Evolutionary conservation across 2,113 vertebrate species (phyloP).

Genomic region (Phyllostomus hastatus): DNA sequence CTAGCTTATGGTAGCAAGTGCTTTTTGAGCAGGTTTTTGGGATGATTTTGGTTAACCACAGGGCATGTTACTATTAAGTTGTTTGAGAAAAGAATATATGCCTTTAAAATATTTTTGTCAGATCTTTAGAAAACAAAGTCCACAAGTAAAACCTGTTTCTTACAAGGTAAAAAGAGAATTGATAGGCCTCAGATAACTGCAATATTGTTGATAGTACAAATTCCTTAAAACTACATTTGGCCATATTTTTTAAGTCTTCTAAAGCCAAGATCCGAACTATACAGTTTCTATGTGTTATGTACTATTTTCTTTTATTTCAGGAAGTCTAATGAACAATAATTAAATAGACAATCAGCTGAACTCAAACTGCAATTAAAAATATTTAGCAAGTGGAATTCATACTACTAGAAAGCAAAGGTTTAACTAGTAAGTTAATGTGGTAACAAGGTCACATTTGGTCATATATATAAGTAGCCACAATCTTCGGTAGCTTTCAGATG

Average conservation of each 20-base stretch:
- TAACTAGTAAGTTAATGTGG: not conserved
- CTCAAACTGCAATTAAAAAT: not conserved
- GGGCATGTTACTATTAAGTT: slow-evolving; percentile 46
- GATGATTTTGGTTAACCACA: slow-evolving; percentile 31
- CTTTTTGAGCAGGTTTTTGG: slow-evolving; percentile 62
- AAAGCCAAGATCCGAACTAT: not conserved
- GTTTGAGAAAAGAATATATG: slow-evolving; percentile 35
- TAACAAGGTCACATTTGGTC: not conserved
- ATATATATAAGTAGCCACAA: not conserved
- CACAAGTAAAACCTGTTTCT: not conserved
- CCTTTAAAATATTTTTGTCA: slow-evolving; percentile 60
- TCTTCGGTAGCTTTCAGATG: not conserved
- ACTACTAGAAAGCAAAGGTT: not conserved
- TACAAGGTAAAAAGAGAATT: not conserved
- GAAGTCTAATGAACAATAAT: not conserved
- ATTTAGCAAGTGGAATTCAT: not conserved
- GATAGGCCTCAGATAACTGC: not conserved
- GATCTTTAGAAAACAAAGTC: slow-evolving; percentile 55
- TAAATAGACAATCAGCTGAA: not conserved
- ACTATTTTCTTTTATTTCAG: not conserved
- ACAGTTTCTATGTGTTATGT: not conserved
- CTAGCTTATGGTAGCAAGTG: not conserved
- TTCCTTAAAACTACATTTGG: not conserved
- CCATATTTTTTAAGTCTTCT: not conserved
- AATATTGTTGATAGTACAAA: not conserved